Percentiles rank a stretch among this genome's conserved stretches.
phyloP scores from a whole-genome alignment of 2,113 vertebrate genomes.

The Hippocampus barbouri region DNA sequence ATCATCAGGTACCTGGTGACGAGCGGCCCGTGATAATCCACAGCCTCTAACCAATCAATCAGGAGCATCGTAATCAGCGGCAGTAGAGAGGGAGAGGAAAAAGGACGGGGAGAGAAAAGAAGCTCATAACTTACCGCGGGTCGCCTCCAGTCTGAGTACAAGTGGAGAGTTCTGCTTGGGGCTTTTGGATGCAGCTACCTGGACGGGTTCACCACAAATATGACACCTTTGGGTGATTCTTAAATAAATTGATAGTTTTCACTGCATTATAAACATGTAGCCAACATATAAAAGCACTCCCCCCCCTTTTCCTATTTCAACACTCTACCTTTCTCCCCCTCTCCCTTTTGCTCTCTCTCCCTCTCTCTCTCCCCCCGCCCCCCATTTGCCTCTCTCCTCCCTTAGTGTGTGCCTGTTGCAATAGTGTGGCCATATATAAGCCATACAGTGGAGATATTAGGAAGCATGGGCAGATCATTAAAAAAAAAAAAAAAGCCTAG shows the following conservation, averaged over 20 bases:
- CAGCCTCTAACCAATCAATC: slow-evolving; percentile 80
- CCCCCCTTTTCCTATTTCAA: slow-evolving; percentile 65
- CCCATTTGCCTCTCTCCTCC: slow-evolving; percentile 65
- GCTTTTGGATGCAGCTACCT: slow-evolving; percentile 63
- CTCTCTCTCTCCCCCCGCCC: slow-evolving; percentile 52
- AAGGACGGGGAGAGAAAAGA: slow-evolving; percentile 53
- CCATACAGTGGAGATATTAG: slow-evolving; percentile 74
- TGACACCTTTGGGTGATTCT: slow-evolving; percentile 38
- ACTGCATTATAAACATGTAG: slow-evolving; percentile 70
- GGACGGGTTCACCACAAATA: slow-evolving; percentile 65
- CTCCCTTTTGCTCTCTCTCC: slow-evolving; percentile 59
- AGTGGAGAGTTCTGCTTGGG: slow-evolving; percentile 59
- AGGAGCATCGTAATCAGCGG: slow-evolving; percentile 77
- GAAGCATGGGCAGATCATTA: slow-evolving; percentile 74
- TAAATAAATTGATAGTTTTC: slow-evolving; percentile 57
- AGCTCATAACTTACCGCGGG: slow-evolving; percentile 76
- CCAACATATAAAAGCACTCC: slow-evolving; percentile 64
- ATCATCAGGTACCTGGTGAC: slow-evolving; percentile 80
- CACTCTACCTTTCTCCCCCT: slow-evolving; percentile 61
- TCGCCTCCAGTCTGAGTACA: slow-evolving; percentile 71
- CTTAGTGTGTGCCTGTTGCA: slow-evolving; percentile 73
- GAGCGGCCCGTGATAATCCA: slow-evolving; percentile 76
- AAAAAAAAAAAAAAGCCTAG: slow-evolving; percentile 77
- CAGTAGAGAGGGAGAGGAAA: slow-evolving; percentile 44
- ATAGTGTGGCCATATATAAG: slow-evolving; percentile 69